Percentiles rank a stretch among this genome's conserved stretches.
These are phyloP conservation scores for Galbula dea DNA, from an alignment of 2,113 vertebrate genomes.

Conservation along the genomic window DNA sequence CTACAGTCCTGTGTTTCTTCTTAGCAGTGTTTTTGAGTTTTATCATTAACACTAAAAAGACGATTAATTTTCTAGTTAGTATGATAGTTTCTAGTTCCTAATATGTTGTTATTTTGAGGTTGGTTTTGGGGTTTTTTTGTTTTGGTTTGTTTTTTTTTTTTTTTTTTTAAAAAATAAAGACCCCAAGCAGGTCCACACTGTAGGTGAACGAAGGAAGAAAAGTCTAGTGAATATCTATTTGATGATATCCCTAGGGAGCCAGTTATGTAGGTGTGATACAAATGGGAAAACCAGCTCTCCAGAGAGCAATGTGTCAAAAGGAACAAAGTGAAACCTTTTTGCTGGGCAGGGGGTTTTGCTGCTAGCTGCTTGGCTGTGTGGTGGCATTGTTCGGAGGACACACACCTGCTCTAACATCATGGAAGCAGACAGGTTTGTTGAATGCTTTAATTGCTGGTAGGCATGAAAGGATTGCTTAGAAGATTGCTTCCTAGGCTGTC, in stretches of 20 bases:
- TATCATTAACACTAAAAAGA: neutral
- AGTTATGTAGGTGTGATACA: neutral
- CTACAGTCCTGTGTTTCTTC: neutral
- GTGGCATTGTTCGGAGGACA: neutral
- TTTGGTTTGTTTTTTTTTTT: neutral
- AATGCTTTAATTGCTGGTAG: constrained; percentile 52
- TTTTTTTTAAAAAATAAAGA: neutral
- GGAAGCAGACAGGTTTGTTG: constrained; percentile 11
- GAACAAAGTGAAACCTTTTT: constrained; percentile 33
- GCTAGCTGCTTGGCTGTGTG: neutral
- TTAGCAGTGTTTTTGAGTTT: neutral
- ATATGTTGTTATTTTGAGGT: neutral
- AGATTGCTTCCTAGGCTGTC: constrained; percentile 48
- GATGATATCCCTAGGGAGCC: neutral
- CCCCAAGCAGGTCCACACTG: neutral
- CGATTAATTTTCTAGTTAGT: neutral
- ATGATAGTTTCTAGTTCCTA: neutral
- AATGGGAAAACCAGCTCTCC: neutral
- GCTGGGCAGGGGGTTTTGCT: neutral
- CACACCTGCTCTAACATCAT: neutral
- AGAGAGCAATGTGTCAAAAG: neutral
- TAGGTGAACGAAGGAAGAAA: neutral
- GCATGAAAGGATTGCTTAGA: constrained; percentile 56
- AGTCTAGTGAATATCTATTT: neutral
- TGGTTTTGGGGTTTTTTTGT: no score